Conservation (phyloP, 2,888 invertebrate species). For the Nymphalis c-album region DNA sequence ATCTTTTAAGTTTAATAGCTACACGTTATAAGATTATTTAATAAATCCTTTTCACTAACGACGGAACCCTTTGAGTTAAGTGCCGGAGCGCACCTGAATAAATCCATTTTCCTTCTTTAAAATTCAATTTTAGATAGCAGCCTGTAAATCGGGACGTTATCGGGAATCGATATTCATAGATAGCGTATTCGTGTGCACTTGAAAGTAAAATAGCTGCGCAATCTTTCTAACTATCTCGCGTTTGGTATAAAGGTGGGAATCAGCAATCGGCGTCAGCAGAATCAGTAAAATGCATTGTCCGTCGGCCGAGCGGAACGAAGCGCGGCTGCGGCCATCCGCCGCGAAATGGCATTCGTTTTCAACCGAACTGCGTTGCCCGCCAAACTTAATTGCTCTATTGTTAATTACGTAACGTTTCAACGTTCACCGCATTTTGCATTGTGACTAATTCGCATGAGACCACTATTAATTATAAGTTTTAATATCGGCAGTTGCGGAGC, state of each 20-base stretch:
- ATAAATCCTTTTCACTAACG: constrained; percentile 23
- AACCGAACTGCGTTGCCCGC: constrained; percentile 60
- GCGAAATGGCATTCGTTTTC: constrained; percentile 70
- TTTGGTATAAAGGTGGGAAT: constrained; percentile 52
- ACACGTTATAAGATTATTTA: constrained; percentile 10
- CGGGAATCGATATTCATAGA: constrained; percentile 38
- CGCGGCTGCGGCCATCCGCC: constrained; percentile 47
- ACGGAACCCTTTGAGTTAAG: constrained; percentile 24
- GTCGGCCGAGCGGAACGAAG: constrained; percentile 59
- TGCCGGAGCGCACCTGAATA: constrained; percentile 33
- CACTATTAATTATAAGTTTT: constrained; percentile 48
- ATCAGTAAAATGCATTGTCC: constrained; percentile 75
- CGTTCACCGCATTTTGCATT: constrained; percentile 60
- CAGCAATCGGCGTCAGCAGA: constrained; percentile 71
- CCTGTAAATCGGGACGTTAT: constrained; percentile 39
- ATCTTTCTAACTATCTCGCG: constrained; percentile 34
- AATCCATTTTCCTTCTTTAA: constrained; percentile 38
- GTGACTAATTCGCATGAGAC: constrained; percentile 62
- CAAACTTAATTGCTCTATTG: constrained; percentile 80
- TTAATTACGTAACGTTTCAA: constrained; percentile 79
- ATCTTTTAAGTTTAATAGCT: not conserved
- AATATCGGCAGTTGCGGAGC: constrained; percentile 48
- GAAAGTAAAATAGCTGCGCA: constrained; percentile 48
- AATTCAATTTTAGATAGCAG: constrained; percentile 39
- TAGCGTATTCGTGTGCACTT: constrained; percentile 40